phyloP scores from a whole-genome alignment of 2,888 invertebrate genomes.

The Theretra japonica region DNA sequence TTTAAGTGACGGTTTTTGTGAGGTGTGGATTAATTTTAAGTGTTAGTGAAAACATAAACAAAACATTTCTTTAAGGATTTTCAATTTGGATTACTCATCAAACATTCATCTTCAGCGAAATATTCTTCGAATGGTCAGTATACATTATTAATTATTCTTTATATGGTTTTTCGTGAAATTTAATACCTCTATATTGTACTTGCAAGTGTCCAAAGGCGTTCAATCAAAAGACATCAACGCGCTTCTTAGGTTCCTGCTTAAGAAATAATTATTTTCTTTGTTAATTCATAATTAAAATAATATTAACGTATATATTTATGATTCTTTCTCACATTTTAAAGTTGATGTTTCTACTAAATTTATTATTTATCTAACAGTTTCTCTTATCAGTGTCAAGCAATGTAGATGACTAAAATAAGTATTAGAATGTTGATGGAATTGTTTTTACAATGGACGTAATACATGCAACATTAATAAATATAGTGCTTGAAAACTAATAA shows the following conservation, averaged over 20 bases:
- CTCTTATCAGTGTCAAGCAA: background rate
- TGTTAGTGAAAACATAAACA: conserved; percentile 68
- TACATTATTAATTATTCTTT: conserved; percentile 31
- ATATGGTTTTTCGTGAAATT: conserved; percentile 27
- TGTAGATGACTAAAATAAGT: background rate
- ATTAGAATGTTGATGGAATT: no score
- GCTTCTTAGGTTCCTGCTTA: conserved; percentile 48
- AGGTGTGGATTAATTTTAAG: conserved; percentile 77
- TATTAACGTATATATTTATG: background rate
- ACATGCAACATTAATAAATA: background rate
- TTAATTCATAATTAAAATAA: conserved; percentile 19
- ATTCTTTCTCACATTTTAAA: background rate
- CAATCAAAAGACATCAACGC: conserved; percentile 81
- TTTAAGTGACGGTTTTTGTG: conserved; percentile 78
- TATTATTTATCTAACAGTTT: background rate
- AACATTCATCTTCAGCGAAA: conserved; percentile 53
- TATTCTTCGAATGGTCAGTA: conserved; percentile 71
- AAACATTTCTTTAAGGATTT: conserved; percentile 67
- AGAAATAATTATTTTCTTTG: conserved; percentile 21
- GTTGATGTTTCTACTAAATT: background rate
- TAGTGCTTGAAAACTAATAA: no score
- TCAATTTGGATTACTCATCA: conserved; percentile 66
- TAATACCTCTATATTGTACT: background rate
- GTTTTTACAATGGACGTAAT: background rate
- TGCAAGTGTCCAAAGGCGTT: conserved; percentile 34